Conservation (phyloP, 2,113 vertebrate genomes). For the Crypturellus undulatus region DNA sequence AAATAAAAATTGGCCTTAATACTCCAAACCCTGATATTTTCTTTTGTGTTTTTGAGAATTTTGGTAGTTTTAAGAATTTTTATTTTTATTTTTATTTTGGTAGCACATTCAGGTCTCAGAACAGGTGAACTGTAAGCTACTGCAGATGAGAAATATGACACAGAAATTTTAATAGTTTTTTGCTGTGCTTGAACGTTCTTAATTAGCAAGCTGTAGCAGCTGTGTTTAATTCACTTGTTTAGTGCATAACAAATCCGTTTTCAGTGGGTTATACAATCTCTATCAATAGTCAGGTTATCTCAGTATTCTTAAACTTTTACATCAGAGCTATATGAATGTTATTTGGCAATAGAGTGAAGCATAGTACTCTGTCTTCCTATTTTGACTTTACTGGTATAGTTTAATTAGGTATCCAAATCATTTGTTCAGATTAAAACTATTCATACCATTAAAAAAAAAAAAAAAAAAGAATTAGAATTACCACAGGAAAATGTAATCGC, state of each 20-base stretch:
- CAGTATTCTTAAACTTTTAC: not conserved
- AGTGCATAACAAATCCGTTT: not conserved
- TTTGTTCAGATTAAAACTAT: not conserved
- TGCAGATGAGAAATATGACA: not conserved
- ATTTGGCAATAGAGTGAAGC: not conserved
- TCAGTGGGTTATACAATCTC: not conserved
- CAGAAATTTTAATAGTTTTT: not conserved
- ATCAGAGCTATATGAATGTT: not conserved
- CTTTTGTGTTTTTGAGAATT: not conserved
- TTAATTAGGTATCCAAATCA: not conserved
- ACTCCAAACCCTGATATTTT: not conserved
- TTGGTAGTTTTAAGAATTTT: not conserved
- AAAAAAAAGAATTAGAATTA: not conserved
- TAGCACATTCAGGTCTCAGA: not conserved
- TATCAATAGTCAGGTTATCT: not conserved
- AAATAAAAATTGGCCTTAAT: not conserved
- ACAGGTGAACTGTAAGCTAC: not conserved
- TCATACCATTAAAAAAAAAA: not conserved
- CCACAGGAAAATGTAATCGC: not conserved
- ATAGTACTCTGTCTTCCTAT: not conserved
- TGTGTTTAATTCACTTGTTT: not conserved
- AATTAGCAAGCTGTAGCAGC: not conserved
- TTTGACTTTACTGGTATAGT: not conserved
- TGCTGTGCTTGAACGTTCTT: not conserved
- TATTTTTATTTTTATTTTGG: not conserved